Conservation (phyloP, 2,888 invertebrate species). For the Hemaris fuciformis region DNA sequence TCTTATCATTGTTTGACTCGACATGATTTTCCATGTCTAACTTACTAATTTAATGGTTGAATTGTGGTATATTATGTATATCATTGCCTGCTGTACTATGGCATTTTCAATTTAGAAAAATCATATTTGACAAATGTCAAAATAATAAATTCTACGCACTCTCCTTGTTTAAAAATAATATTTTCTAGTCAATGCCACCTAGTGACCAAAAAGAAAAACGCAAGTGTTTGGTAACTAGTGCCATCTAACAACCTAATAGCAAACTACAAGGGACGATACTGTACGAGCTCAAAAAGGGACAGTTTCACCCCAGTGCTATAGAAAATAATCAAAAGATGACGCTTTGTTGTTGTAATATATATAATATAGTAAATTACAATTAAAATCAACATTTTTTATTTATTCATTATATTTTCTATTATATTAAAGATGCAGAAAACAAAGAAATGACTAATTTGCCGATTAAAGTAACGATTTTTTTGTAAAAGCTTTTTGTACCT, state of each 20-base stretch:
- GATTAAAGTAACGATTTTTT: too few species aligned
- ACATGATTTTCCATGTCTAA: constrained; percentile 56
- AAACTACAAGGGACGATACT: constrained; percentile 15
- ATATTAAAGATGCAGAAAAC: too few species aligned
- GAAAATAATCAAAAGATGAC: constrained; percentile 23
- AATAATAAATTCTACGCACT: neutral
- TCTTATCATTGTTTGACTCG: constrained; percentile 44
- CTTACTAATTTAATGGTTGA: constrained; percentile 33
- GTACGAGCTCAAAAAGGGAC: neutral
- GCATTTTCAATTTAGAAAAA: constrained; percentile 18
- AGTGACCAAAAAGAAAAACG: neutral
- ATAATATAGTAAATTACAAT: too few species aligned
- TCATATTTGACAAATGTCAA: constrained; percentile 24
- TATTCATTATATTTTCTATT: too few species aligned
- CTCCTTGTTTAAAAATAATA: neutral
- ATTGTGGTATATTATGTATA: neutral
- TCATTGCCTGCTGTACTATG: neutral
- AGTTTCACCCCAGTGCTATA: neutral
- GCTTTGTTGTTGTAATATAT: neutral
- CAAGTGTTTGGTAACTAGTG: constrained; percentile 9
- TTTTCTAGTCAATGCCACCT: neutral
- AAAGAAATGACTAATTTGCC: too few species aligned
- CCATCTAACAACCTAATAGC: constrained; percentile 20
- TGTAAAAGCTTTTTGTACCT: too few species aligned
- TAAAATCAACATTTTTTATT: too few species aligned